These are phyloP conservation scores for Spodoptera littoralis DNA, from an alignment of 2,888 invertebrate genomes.

Conservation along the genomic window DNA sequence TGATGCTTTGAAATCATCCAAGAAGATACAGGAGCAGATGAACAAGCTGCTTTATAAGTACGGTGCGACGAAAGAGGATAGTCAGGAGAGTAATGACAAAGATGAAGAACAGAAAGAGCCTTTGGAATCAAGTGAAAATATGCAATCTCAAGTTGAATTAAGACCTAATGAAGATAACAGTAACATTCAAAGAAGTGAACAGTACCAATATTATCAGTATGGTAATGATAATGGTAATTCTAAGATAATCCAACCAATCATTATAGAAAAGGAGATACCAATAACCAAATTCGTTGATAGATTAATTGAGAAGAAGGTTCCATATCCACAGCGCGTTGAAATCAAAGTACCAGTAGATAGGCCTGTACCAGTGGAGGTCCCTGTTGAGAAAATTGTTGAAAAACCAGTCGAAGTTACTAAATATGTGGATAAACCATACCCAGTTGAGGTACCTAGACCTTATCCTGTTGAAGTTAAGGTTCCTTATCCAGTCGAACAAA, in stretches of 20 bases:
- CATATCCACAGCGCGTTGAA: slow-evolving; percentile 78
- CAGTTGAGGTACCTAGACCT: slow-evolving; percentile 85
- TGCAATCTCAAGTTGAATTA: slow-evolving; percentile 71
- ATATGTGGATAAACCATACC: slow-evolving; percentile 89
- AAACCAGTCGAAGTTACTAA: slow-evolving; percentile 86
- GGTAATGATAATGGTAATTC: slow-evolving; percentile 67
- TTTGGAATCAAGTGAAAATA: slow-evolving; percentile 76
- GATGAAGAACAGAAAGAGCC: slow-evolving; percentile 68
- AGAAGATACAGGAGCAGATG: slow-evolving; percentile 74
- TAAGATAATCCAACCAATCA: slow-evolving; percentile 82
- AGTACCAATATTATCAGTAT: slow-evolving; percentile 66
- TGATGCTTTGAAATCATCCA: slow-evolving; percentile 76
- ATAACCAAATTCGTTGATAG: slow-evolving; percentile 82
- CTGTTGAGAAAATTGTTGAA: slow-evolving; percentile 87
- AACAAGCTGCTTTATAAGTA: slow-evolving; percentile 70
- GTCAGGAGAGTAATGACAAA: slow-evolving; percentile 61
- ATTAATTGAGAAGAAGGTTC: slow-evolving; percentile 82
- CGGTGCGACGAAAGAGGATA: slow-evolving; percentile 76
- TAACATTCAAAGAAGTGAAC: slow-evolving; percentile 69
- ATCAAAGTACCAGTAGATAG: slow-evolving; percentile 80
- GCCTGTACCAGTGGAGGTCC: slow-evolving; percentile 80
- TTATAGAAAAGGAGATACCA: slow-evolving; percentile 84
- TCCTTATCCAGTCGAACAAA: slow-evolving; percentile 85
- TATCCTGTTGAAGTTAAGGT: slow-evolving; percentile 88
- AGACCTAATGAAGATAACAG: slow-evolving; percentile 65